Evolutionary conservation across 2,113 vertebrate species (phyloP).

Genomic region (Sisor rabdophorus): DNA sequence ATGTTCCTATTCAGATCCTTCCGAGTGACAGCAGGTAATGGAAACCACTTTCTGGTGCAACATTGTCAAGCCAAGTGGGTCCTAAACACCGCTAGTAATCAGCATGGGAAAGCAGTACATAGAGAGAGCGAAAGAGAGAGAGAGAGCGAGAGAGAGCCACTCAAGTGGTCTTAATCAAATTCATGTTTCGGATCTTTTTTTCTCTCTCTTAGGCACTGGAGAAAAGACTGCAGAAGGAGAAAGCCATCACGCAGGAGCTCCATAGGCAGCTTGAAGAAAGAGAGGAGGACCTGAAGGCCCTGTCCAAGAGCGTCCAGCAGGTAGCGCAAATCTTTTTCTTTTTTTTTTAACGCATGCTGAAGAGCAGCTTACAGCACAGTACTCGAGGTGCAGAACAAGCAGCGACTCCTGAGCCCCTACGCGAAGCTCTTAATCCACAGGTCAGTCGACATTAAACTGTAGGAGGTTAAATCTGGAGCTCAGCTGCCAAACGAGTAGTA

Average conservation of each 20-base stretch:
- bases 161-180: conserved; percentile 10
- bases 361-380: too few relatives aligned
- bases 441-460: too few relatives aligned
- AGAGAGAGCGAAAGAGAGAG: too few relatives aligned
- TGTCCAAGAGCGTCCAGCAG: conserved; percentile 70
- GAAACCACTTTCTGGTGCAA: neutral
- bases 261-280: conserved; percentile 71
- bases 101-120: neutral
- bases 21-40: neutral
- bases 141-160: neutral
- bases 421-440: too few relatives aligned
- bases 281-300: conserved; percentile 63
- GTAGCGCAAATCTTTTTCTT: conserved; percentile 62
- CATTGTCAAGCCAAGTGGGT: neutral
- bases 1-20: neutral
- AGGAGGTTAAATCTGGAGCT: too few relatives aligned
- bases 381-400: too few relatives aligned
- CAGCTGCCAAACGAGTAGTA: too few relatives aligned
- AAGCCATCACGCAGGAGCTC: conserved; percentile 66
- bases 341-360: too few relatives aligned
- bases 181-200: conserved; percentile 35
- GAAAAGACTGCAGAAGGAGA: conserved; percentile 73
- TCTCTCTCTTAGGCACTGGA: conserved; percentile 68
- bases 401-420: too few relatives aligned
- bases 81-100: neutral